Percentiles rank a stretch among this genome's conserved stretches.
Conservation (phyloP, 92 coral and sea anemone genomes). For the Palythoa caribaeorum region DNA sequence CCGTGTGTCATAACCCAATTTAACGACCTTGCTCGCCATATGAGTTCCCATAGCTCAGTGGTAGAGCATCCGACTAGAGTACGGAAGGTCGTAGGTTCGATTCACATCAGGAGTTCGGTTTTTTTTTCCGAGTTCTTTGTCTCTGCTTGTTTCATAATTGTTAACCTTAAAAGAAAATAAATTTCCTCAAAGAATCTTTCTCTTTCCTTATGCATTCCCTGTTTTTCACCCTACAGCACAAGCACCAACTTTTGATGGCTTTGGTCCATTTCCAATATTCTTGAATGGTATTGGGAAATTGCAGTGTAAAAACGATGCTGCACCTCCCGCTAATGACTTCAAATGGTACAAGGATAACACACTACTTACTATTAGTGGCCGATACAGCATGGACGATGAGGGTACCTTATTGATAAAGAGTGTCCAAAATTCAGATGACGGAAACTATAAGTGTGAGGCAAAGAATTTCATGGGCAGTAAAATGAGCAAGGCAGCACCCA, state of each 20-base stretch:
- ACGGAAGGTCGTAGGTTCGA: too few relatives aligned
- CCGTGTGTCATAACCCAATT: too few relatives aligned
- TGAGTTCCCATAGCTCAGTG: too few relatives aligned
- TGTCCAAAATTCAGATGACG: constrained; percentile 57
- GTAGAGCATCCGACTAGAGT: too few relatives aligned
- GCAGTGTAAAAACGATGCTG: constrained; percentile 82
- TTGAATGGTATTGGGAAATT: constrained; percentile 60
- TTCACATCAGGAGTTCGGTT: too few relatives aligned
- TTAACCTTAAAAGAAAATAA: too few relatives aligned
- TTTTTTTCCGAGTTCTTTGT: too few relatives aligned
- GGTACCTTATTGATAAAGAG: constrained; percentile 43
- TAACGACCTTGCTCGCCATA: too few relatives aligned
- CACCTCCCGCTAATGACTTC: constrained; percentile 68
- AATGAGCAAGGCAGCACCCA: background rate
- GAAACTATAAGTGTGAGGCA: constrained; percentile 72
- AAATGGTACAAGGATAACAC: constrained; percentile 20
- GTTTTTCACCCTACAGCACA: constrained; percentile 54
- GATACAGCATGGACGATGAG: constrained; percentile 41
- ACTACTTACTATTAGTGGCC: background rate
- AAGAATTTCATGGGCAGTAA: constrained; percentile 1
- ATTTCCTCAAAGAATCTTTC: too few relatives aligned
- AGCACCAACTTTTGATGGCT: constrained; percentile 63
- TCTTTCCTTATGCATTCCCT: too few relatives aligned
- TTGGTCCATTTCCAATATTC: constrained; percentile 85
- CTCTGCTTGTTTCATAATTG: too few relatives aligned